Evolutionary conservation across 2,113 vertebrate species (phyloP).

Genomic region (Pangasianodon hypophthalmus): DNA sequence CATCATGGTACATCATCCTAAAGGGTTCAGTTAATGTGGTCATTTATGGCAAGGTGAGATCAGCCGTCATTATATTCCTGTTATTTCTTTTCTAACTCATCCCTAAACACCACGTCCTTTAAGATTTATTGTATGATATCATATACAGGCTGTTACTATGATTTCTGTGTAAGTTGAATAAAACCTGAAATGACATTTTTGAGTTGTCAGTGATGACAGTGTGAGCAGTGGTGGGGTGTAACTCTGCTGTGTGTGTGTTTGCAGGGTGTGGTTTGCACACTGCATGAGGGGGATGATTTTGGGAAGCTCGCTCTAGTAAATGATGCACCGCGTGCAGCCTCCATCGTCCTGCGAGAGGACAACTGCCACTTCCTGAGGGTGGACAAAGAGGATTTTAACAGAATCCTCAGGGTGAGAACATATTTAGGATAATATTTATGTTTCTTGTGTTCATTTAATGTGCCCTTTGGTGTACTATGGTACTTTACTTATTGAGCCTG

Average conservation of each 20-base stretch:
- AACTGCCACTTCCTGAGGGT: slow-evolving; percentile 98
- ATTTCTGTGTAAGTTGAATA: background rate
- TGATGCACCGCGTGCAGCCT: slow-evolving; percentile 94
- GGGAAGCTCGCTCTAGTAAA: slow-evolving; percentile 97
- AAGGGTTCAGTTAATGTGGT: slow-evolving; percentile 98
- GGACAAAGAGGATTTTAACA: slow-evolving; percentile 98
- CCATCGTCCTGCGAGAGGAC: slow-evolving; percentile 94
- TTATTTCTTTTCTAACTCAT: slow-evolving; percentile 12
- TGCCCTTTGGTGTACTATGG: background rate
- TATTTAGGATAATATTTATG: background rate
- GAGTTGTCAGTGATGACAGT: background rate
- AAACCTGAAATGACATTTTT: background rate
- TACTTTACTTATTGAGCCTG: background rate
- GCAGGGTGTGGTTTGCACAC: slow-evolving; percentile 95
- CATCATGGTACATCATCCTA: slow-evolving; percentile 98
- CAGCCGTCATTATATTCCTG: background rate
- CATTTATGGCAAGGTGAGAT: slow-evolving; percentile 95
- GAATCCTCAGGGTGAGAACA: slow-evolving; percentile 88
- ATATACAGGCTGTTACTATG: background rate
- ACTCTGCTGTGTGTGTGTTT: slow-evolving; percentile 52
- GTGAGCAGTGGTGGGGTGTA: background rate
- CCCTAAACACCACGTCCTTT: background rate
- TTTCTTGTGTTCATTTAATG: background rate
- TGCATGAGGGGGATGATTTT: slow-evolving; percentile 97
- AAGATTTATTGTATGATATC: background rate